A percentile compares a stretch with the other conserved stretches of the same genome.
phyloP scores from a whole-genome alignment of 1,140 invertebrate species.

The Leptopilina boulardi region DNA sequence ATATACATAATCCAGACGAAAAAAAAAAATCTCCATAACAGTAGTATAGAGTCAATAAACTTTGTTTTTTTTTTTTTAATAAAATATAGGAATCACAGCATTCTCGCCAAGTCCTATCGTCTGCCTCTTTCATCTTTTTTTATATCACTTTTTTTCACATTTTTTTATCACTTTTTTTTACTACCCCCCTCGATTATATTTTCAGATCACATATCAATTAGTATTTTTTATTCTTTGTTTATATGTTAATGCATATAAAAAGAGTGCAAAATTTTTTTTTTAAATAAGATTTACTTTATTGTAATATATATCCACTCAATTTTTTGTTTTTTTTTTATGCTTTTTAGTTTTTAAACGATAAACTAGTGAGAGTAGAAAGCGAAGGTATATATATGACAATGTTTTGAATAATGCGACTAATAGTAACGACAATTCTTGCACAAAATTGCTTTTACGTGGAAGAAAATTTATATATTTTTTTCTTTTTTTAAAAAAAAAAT shows the following conservation, averaged over 20 bases:
- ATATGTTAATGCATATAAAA: background rate
- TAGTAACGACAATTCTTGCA: background rate
- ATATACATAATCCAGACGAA: background rate
- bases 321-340: background rate
- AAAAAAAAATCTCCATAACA: conserved; percentile 1
- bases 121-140: conserved; percentile 15
- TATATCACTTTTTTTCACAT: background rate
- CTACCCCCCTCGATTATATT: background rate
- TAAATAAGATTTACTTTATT: background rate
- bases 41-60: background rate
- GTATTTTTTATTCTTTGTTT: background rate
- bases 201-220: background rate
- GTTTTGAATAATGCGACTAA: background rate
- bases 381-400: background rate
- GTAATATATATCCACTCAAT: background rate
- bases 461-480: background rate
- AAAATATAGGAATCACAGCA: conserved; percentile 14
- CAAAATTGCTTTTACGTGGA: background rate
- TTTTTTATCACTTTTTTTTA: background rate
- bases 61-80: background rate
- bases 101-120: conserved; percentile 5
- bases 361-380: background rate
- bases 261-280: background rate
- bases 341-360: background rate
- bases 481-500: background rate